Evolutionary conservation across 2,888 invertebrate genomes (phyloP), one percentile per base, ranked within the genome.

Genomic region (Dusona sp.): DNA sequence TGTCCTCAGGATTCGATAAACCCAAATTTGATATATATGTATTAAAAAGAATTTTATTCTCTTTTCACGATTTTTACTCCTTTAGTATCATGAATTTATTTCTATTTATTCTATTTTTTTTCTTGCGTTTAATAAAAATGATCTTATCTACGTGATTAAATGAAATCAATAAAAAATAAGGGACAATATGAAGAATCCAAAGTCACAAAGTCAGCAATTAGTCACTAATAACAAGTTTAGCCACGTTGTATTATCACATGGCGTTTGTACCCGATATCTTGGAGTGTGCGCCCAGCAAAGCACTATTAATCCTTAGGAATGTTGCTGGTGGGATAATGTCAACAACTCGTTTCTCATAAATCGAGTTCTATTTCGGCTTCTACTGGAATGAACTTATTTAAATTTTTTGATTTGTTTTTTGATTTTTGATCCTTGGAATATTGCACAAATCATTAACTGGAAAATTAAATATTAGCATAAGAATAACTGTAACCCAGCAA

Each of bases 161-260:
- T 48, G 16, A 48, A 48, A 16, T 13, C 3, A 51, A 51, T 51
- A 51, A 51, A 51, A 51, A 51, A 19, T 51, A n/a, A 19, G 70
- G 70, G 78, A 81, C 51, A 64, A 73, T 48, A 72, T 57, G 29
- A 64, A 72, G 57, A 65, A 79, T 65, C 16, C 25, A 36, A 42
- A 61, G 68, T 54, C n/a, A 19, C 19, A 73, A 72, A 73, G 73
- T 65, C 68, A 82, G 54, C 72, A 64, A 81, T 65, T 70, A 84
- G 81, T 81, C 65, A 72, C 42, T 82, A 78, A 85, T 77, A 85
- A 83, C 72, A 73, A 85, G 79, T 29, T 67, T 79, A 48, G 22
- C 61, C 45, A 77, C 36, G 82, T 70, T n/a, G 48, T 61, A 57
- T 80, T 84, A 70, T 73, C 8, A 54, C 75, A 74, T 80, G 84